These are phyloP conservation scores for Periophthalmus modestus DNA, from an alignment of 2,113 vertebrate genomes.

Conservation along the genomic window DNA sequence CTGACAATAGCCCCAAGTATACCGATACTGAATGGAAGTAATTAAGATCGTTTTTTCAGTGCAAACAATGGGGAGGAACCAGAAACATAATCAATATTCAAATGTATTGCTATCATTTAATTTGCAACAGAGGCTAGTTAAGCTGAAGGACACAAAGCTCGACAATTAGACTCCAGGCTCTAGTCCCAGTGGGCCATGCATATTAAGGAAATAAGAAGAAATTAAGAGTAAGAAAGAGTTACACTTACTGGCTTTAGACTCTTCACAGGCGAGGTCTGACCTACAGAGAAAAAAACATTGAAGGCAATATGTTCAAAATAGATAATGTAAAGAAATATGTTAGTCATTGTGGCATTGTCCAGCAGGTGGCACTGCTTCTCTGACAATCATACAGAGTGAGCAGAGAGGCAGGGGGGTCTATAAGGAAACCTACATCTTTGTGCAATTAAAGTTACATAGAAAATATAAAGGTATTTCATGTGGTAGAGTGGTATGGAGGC, in stretches of 20 bases:
- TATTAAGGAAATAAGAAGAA: conserved; percentile 23
- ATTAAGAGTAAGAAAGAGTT: conserved; percentile 8
- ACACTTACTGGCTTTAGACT: conserved; percentile 90
- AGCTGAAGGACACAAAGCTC: conserved; percentile 61
- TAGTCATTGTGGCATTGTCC: conserved; percentile 20
- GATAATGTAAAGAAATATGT: conserved; percentile 1
- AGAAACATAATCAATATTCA: conserved; percentile 72
- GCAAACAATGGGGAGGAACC: conserved; percentile 65
- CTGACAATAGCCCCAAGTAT: conserved; percentile 63
- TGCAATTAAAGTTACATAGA: conserved; percentile 53
- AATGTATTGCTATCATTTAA: conserved; percentile 72
- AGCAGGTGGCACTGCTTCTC: conserved; percentile 65
- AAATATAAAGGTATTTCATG: conserved; percentile 31
- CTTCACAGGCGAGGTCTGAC: conserved; percentile 95
- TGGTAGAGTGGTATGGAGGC: conserved; percentile 27
- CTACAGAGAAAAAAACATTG: conserved; percentile 70
- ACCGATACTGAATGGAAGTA: conserved; percentile 57
- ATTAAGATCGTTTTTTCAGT: conserved; percentile 67
- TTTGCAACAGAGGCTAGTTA: conserved; percentile 62
- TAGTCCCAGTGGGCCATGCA: conserved; percentile 20
- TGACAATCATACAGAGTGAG: too few species aligned
- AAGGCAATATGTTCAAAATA: conserved; percentile 30
- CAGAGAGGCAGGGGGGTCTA: too few species aligned
- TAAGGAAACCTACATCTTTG: conserved; percentile 40
- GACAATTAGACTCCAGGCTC: conserved; percentile 52